Evolutionary conservation across 2,888 invertebrate species (phyloP), one percentile per base, ranked within the genome.

Genomic region (Patella depressa): DNA sequence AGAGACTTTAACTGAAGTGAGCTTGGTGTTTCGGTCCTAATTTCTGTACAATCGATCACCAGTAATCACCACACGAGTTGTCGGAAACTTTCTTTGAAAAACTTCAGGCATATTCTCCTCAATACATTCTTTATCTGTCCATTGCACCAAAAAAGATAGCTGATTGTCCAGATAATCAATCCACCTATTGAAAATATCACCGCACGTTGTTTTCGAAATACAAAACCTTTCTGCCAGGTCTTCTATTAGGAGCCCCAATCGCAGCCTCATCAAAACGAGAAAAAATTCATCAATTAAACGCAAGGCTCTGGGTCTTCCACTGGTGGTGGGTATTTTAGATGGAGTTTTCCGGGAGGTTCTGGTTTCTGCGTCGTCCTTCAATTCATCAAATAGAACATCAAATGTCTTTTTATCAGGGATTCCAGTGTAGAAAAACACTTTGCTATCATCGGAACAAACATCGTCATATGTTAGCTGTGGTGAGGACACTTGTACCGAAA

Each of bases 241-340:
- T 19, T 79, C 82, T 15, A 80, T 34, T 5, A 80, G 34, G 0
- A 80, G 54, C 0, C 79, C 79, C 12, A 81, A 54, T 15, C 80
- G 29, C 24, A 79, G 59, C 7, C 55, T 80, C 82, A 73, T 82
- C 80, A 19, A 79, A 70, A n/a, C n/a, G n/a, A n/a, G n/a, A n/a
- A n/a, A n/a, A n/a, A n/a, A n/a, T n/a, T n/a, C n/a, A n/a, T n/a
- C n/a, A n/a, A n/a, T n/a, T 7, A 78, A 57, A n/a, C 80, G 55
- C 9, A 82, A 53, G 15, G n/a, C n/a, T n/a, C n/a, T n/a, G n/a
- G n/a, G n/a, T n/a, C n/a, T n/a, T n/a, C 73, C 78, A 54, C 54
- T 9, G 17, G 15, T 54, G 53, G 45, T n/a, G 11, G 53, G 53
- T 34, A 17, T 2, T 57, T 57, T 57, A 57, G 4, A 17, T 57